These are phyloP conservation scores for Etheostoma spectabile DNA, from an alignment of 2,113 vertebrate genomes.

Conservation along the genomic window DNA sequence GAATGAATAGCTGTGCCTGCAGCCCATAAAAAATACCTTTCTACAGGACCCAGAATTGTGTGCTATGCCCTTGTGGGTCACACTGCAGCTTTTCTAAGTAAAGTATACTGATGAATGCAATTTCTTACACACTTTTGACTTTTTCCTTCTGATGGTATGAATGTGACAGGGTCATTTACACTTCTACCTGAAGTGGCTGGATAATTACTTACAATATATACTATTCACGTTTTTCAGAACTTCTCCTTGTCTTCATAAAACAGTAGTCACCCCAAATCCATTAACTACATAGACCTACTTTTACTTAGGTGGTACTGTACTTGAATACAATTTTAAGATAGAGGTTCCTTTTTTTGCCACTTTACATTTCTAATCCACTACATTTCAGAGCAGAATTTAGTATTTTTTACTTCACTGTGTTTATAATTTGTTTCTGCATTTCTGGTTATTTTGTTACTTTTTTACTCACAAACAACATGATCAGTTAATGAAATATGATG, in stretches of 20 bases:
- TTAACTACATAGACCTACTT: background rate
- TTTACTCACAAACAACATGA: background rate
- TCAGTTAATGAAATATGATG: background rate
- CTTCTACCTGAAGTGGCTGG: background rate
- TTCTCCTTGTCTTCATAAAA: background rate
- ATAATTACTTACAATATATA: background rate
- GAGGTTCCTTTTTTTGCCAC: background rate
- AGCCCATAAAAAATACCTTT: too few species aligned
- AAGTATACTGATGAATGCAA: background rate
- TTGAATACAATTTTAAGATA: too few species aligned
- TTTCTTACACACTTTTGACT: background rate
- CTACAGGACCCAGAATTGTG: too few species aligned
- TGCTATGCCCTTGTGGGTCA: background rate
- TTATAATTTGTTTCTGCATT: too few species aligned
- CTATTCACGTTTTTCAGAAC: background rate
- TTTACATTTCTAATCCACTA: too few species aligned
- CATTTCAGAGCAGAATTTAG: too few species aligned
- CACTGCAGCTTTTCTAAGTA: conserved; percentile 15
- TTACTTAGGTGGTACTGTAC: background rate
- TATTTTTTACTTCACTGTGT: background rate
- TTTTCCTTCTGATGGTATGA: background rate
- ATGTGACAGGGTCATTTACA: background rate
- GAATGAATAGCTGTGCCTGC: too few species aligned
- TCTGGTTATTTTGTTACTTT: background rate
- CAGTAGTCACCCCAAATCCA: background rate